Evolutionary conservation across 1,140 invertebrate genomes (phyloP).

Genomic region (Eufriesea mexicana): DNA sequence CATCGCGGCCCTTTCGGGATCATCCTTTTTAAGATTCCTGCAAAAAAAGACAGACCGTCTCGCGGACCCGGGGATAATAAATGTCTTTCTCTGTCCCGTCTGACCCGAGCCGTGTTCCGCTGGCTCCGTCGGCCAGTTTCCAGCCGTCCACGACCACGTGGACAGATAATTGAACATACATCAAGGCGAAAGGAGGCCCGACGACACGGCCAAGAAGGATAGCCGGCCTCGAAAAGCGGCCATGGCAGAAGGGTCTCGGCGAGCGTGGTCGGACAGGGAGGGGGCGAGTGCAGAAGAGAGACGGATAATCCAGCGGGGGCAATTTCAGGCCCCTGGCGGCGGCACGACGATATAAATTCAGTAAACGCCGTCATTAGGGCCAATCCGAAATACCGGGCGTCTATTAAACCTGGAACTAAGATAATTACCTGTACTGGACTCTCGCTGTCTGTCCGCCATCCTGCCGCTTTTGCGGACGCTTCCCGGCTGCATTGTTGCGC

Average conservation of each 20-base stretch:
- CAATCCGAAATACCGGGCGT: slow-evolving; percentile 80
- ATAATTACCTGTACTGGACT: slow-evolving; percentile 76
- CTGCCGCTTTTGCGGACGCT: slow-evolving; percentile 39
- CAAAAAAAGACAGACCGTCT: slow-evolving; percentile 53
- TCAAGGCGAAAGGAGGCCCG: slow-evolving; percentile 62
- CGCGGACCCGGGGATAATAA: slow-evolving; percentile 62
- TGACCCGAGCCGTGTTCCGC: not conserved
- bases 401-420: slow-evolving; percentile 80
- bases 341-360: slow-evolving; percentile 78
- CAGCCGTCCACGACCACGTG: slow-evolving; percentile 54
- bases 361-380: slow-evolving; percentile 80
- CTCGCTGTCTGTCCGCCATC: slow-evolving; percentile 8
- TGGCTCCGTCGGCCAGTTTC: not conserved
- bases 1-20: slow-evolving; percentile 44
- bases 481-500: slow-evolving; percentile 70
- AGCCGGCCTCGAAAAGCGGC: slow-evolving; percentile 29
- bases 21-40: slow-evolving; percentile 63
- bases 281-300: not conserved
- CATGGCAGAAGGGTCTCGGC: not conserved
- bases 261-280: not conserved
- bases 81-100: slow-evolving; percentile 71
- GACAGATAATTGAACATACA: slow-evolving; percentile 75
- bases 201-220: slow-evolving; percentile 56
- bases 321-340: slow-evolving; percentile 68
- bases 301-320: slow-evolving; percentile 69